phyloP scores from a whole-genome alignment of 2,113 vertebrate genomes.

The Petrocephalus microphthalmus region DNA sequence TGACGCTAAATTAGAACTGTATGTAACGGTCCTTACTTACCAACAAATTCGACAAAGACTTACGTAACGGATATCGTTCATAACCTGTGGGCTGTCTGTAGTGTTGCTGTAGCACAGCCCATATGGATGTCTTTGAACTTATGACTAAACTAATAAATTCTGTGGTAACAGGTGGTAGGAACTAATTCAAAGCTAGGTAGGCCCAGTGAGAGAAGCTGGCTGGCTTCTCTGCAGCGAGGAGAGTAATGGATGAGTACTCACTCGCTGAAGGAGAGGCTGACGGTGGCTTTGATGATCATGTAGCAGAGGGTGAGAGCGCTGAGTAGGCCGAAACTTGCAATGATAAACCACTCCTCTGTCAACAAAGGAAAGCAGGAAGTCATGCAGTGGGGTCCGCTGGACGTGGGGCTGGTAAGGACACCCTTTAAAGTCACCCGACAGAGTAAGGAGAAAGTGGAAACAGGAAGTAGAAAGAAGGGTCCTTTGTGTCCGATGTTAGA shows the following conservation, averaged over 20 bases:
- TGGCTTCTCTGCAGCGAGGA: not conserved
- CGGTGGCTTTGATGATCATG: constrained; percentile 90
- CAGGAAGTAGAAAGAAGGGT: constrained; percentile 4
- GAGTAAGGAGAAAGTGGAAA: constrained; percentile 46
- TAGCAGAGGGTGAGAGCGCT: constrained; percentile 86
- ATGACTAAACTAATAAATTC: not conserved
- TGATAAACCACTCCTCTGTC: constrained; percentile 95
- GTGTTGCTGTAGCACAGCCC: not conserved
- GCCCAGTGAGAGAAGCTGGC: not conserved
- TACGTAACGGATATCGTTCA: not conserved
- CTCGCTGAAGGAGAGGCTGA: constrained; percentile 70
- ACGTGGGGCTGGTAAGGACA: not conserved
- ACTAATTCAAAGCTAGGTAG: not conserved
- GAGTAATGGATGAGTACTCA: constrained; percentile 61
- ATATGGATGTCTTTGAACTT: not conserved
- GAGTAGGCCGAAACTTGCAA: constrained; percentile 87
- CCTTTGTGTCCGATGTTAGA: not conserved
- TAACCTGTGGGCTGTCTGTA: not conserved
- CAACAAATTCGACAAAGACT: not conserved
- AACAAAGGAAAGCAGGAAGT: constrained; percentile 83
- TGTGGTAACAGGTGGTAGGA: not conserved
- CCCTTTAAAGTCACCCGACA: constrained; percentile 53
- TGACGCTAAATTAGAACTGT: not conserved
- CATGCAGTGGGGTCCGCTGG: constrained; percentile 53
- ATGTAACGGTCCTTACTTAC: not conserved